Evolutionary conservation across 2,797 vertebrate genomes (phyloP).

Genomic region (Typhlichthys eigenmanni): DNA sequence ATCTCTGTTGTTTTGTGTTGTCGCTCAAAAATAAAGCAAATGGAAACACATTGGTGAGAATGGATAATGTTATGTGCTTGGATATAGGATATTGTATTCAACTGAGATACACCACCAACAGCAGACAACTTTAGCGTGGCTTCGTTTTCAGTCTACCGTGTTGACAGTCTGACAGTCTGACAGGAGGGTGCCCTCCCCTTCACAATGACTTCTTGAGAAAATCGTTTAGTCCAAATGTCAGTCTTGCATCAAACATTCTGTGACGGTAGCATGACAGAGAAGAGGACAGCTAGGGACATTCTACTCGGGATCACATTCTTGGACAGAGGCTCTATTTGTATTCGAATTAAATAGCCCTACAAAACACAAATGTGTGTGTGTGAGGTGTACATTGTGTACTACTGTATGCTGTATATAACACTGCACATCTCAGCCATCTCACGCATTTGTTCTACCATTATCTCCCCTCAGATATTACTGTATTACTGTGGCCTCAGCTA

Average conservation of each 20-base stretch:
- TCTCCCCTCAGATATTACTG: neutral
- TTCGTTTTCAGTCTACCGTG: slow-evolving; percentile 15
- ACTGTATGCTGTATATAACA: neutral
- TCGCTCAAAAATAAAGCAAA: no score
- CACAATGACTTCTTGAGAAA: slow-evolving; percentile 27
- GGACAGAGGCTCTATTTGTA: slow-evolving; percentile 11
- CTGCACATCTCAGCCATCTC: neutral
- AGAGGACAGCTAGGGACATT: slow-evolving; percentile 15
- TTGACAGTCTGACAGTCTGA: slow-evolving; percentile 43
- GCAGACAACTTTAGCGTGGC: slow-evolving; percentile 14
- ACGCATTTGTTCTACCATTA: neutral
- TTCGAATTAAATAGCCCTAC: neutral
- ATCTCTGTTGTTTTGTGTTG: no score
- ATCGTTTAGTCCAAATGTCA: slow-evolving; percentile 61
- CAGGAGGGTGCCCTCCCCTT: slow-evolving; percentile 29
- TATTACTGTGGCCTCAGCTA: slow-evolving; percentile 3
- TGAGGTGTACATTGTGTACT: neutral
- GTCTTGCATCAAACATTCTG: slow-evolving; percentile 33
- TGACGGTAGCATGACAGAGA: slow-evolving; percentile 17
- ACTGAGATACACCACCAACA: neutral
- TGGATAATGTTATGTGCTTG: no score
- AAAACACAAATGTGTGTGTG: neutral
- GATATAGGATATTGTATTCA: no score
- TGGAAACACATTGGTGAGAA: no score
- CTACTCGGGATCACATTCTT: slow-evolving; percentile 13